Conservation (phyloP, 2,113 vertebrate genomes). For the Rousettus leschenaultii region DNA sequence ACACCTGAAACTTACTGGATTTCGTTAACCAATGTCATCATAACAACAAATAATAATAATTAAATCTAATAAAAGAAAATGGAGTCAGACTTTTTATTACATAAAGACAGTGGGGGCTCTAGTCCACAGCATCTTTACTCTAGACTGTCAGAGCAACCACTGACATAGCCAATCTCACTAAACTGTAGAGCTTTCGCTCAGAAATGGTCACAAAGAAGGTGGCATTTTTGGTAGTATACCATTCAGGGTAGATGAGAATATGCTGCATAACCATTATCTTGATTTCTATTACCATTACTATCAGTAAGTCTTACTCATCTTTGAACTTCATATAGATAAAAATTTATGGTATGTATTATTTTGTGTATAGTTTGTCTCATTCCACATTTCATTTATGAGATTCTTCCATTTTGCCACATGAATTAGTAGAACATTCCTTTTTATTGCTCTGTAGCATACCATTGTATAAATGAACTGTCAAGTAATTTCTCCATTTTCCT, state of each 20-base stretch:
- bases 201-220: not conserved
- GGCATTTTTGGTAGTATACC: not conserved
- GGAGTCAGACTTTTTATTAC: not conserved
- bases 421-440: not conserved
- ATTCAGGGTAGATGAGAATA: not conserved
- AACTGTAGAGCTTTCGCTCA: not conserved
- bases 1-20: too few relatives aligned
- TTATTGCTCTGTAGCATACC: not conserved
- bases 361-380: not conserved
- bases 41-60: too few relatives aligned
- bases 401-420: not conserved
- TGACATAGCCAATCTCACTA: not conserved
- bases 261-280: not conserved
- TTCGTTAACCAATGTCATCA: too few relatives aligned
- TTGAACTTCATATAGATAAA: not conserved
- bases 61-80: not conserved
- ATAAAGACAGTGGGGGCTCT: not conserved
- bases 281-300: not conserved
- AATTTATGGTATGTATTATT: not conserved
- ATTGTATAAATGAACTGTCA: not conserved
- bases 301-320: not conserved
- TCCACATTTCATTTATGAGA: not conserved
- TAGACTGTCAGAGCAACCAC: not conserved
- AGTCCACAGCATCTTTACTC: not conserved
- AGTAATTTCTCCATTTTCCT: not conserved